Evolutionary conservation across 2,797 vertebrate genomes (phyloP), one percentile per base, ranked within the genome.

Genomic region (Poeciliopsis infans): DNA sequence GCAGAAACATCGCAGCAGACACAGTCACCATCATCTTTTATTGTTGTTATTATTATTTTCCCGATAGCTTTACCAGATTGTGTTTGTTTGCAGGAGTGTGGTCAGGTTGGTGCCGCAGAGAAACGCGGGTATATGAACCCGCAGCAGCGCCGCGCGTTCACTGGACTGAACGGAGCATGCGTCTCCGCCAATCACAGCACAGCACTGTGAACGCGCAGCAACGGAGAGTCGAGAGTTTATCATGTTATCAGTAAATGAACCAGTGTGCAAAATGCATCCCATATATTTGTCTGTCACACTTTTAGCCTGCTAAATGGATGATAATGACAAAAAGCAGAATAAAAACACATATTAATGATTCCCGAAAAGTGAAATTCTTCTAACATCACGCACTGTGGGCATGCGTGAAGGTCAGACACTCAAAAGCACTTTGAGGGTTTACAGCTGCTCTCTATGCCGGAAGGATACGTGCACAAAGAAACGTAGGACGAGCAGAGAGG

Each of bases 1-100:
- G 83, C 83, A 93, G 79, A 7, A 82, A 47, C 31, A 86, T 11
- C 59, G 74, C 39, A 2, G 72, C 74, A 31, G 70, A 78, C 46
- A 95, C 69, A 71, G 87, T 94, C 78, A 91, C 84, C 76, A 89
- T 75, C 95, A 96, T 94, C 88, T 88, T 93, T 64, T 80, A 71
- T n/a, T 57, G n/a, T 51, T 0, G 18, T 64, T 80, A 71, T 28
- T 68, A 20, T 13, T 43, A n/a, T 43, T 43, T 6, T 25, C 23
- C 23, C 5, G 20, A 43, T 23, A 13, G 18, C 59, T 70, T 25
- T 59, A 8, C 36, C 15, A 1, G 0, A 5, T 5, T 4, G 28
- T 41, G n/a, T 10, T 74, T n/a, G 4, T 18, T 73, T 68, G 59
- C 47, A 18, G 72, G 74, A 31, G 74, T 45, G 49, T 10, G 8